Percentiles rank a stretch among this genome's conserved stretches.
Conservation (phyloP, 2,888 invertebrate species). For the Slavum lentiscoides region DNA sequence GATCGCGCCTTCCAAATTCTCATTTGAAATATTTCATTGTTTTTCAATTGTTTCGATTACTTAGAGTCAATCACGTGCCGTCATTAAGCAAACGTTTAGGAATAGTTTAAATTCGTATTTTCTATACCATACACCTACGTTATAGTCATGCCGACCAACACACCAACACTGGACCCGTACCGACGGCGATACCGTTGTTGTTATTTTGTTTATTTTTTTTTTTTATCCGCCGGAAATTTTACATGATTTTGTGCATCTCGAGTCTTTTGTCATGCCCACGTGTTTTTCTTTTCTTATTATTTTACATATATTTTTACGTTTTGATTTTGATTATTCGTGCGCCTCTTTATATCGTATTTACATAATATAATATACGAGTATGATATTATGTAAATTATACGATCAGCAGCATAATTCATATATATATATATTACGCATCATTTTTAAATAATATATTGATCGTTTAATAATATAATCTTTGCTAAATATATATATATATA, state of each 20-base stretch:
- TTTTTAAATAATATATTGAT: constrained; percentile 1
- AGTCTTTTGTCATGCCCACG: constrained; percentile 51
- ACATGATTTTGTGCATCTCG: constrained; percentile 47
- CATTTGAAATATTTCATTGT: no score
- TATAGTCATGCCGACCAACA: no score
- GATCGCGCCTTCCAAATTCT: no score
- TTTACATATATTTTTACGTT: background rate
- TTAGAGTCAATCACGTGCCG: no score
- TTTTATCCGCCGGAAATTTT: constrained; percentile 12
- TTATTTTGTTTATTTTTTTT: constrained; percentile 10
- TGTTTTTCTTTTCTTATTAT: constrained; percentile 20
- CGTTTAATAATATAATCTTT: constrained; percentile 11
- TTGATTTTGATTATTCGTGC: constrained; percentile 15
- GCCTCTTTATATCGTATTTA: constrained; percentile 9
- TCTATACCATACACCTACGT: no score
- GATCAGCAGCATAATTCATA: background rate
- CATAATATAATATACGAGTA: no score
- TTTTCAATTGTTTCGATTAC: no score
- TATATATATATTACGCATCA: no score
- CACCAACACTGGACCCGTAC: constrained; percentile 3
- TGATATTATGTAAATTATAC: no score
- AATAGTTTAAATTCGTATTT: no score
- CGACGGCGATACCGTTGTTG: constrained; percentile 40
- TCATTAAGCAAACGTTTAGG: no score
- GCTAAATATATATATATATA: no score